Evolutionary conservation across 2,113 vertebrate genomes (phyloP).

Genomic region (Oxygymnocypris stewartii): DNA sequence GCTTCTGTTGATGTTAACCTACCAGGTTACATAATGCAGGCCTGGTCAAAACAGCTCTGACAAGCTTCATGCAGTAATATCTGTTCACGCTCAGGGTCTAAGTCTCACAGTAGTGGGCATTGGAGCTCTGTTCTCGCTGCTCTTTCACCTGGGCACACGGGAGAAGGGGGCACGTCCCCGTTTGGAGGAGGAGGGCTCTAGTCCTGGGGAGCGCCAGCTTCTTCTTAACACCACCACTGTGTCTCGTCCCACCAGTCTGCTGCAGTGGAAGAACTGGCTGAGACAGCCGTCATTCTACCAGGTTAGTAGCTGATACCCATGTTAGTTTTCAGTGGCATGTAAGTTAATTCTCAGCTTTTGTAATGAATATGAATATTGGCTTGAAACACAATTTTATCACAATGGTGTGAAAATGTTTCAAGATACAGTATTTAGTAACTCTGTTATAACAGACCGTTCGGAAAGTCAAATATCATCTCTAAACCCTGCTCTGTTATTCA

Average conservation of each 20-base stretch:
- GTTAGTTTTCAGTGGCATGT: neutral
- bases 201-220: conserved; percentile 66
- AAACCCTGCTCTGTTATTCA: conserved; percentile 55
- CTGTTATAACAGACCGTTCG: neutral
- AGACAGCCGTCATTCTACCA: conserved; percentile 91
- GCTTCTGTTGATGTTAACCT: conserved; percentile 7
- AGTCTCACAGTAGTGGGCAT: conserved; percentile 83
- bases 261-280: conserved; percentile 92
- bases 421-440: neutral
- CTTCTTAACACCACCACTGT: conserved; percentile 57
- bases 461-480: neutral
- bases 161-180: conserved; percentile 63
- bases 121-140: conserved; percentile 79
- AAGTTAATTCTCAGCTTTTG: neutral
- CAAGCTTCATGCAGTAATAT: conserved; percentile 4
- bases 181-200: conserved; percentile 12
- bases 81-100: conserved; percentile 75
- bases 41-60: neutral
- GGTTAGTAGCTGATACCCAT: conserved; percentile 63
- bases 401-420: neutral
- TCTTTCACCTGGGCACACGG: conserved; percentile 89
- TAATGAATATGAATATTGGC: neutral
- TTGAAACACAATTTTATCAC: too few relatives aligned
- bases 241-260: neutral
- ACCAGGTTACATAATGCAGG: neutral